Conservation (phyloP, 1,140 invertebrate species). For the Calephelis nemesis region DNA sequence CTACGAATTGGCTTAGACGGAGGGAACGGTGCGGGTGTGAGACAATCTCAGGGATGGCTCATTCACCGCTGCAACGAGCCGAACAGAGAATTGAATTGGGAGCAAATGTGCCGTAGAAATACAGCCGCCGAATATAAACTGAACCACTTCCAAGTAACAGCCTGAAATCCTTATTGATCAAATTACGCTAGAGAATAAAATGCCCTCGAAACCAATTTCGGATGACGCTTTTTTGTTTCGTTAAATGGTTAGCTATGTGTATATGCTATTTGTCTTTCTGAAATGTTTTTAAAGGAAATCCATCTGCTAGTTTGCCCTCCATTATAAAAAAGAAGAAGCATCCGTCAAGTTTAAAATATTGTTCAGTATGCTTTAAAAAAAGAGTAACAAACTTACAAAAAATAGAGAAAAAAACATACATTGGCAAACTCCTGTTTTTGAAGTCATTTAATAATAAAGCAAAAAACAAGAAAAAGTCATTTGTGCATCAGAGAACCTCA, state of each 20-base stretch:
- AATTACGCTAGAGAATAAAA: constrained; percentile 33
- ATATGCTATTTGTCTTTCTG: neutral
- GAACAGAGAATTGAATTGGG: constrained; percentile 73
- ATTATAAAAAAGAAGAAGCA: too few relatives aligned
- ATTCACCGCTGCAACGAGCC: constrained; percentile 69
- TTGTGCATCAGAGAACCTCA: too few relatives aligned
- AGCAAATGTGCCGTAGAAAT: constrained; percentile 70
- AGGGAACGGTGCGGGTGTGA: constrained; percentile 23
- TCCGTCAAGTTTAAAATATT: too few relatives aligned
- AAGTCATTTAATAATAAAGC: too few relatives aligned
- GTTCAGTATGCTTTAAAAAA: too few relatives aligned
- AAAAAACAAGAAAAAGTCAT: too few relatives aligned
- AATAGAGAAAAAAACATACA: too few relatives aligned
- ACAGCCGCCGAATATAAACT: constrained; percentile 69
- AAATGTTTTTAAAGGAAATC: neutral
- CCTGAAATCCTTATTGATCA: constrained; percentile 43
- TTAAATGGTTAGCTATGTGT: neutral
- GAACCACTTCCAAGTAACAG: constrained; percentile 53
- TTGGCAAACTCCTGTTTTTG: too few relatives aligned
- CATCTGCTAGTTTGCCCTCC: too few relatives aligned
- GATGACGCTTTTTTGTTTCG: neutral
- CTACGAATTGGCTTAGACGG: constrained; percentile 9
- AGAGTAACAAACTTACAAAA: too few relatives aligned
- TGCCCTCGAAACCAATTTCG: constrained; percentile 17
- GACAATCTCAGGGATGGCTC: constrained; percentile 69